Evolutionary conservation across 2,113 vertebrate genomes (phyloP).

Genomic region (Phrynosoma platyrhinos): DNA sequence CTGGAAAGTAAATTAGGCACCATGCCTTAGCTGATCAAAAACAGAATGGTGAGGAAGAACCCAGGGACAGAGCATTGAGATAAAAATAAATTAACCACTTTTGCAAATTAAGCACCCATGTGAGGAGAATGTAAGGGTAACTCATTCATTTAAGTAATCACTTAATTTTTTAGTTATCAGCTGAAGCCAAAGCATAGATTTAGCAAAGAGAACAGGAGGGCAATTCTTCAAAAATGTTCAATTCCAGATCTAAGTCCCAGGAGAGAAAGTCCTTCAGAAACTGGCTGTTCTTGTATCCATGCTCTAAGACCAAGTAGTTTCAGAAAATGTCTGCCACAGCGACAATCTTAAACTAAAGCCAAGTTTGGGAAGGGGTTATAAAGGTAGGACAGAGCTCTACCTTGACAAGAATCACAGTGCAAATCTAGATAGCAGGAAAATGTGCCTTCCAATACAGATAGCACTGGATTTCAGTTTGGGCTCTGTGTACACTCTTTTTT

Average conservation of each 20-base stretch:
- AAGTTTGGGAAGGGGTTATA: too few relatives aligned
- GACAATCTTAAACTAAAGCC: not conserved
- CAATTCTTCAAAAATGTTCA: not conserved
- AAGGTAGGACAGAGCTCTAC: too few relatives aligned
- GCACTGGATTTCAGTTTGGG: too few relatives aligned
- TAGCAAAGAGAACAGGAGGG: not conserved
- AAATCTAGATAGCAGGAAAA: too few relatives aligned
- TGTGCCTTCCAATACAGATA: too few relatives aligned
- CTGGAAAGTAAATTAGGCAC: constrained; percentile 1
- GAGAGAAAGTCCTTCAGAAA: not conserved
- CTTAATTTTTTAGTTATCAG: not conserved
- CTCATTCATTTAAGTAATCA: not conserved
- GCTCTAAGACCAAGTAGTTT: not conserved
- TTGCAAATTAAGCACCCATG: not conserved
- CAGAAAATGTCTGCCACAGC: not conserved
- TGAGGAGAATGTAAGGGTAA: not conserved
- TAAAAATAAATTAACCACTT: not conserved
- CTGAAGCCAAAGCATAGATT: not conserved
- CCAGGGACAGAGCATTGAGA: not conserved
- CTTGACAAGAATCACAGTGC: too few relatives aligned
- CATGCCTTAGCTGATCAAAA: constrained; percentile 30
- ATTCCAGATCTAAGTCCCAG: not conserved
- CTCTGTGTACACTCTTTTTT: too few relatives aligned
- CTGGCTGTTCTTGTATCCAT: not conserved
- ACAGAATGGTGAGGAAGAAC: not conserved